Evolutionary conservation across 53 echinoderm and acorn worm genomes (phyloP), one percentile per base, ranked within the genome.

Genomic region (Hippasteria phrygiana): DNA sequence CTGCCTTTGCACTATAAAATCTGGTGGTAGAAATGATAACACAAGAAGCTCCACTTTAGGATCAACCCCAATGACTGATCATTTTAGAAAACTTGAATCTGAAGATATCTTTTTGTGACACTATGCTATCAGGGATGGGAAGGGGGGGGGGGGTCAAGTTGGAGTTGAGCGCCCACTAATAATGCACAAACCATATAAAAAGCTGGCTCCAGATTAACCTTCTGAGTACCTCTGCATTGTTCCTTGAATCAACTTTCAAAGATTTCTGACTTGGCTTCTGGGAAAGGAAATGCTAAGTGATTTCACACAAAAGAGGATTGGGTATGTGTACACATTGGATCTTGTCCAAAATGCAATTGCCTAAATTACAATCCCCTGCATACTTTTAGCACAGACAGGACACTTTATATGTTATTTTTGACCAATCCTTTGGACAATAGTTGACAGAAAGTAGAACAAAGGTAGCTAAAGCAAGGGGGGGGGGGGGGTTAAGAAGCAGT

Each of bases 381-480:
- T 6, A 5, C 71, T 71, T 71, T 71, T 71, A 71, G 71, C 38
- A 20, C 20, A 20, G 71, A 26, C 37, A 38, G 38, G 54, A 16
- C 14, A 38, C 71, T 71, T 71, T 37, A 71, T 5, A 29, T 38
- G 71, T 71, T 71, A 71, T 71, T 71, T 71, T 39, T 71, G 33
- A 5, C 12, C 71, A 71, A 71, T 36, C 71, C 37, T 14, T 6
- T 1, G 20, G 20, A 38, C 71, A 71, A 38, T 71, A 71, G 71
- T 14, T 3, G 0, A 20, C 39, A 71, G 71, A 14, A 71, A 9
- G 33, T 5, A 71, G 71, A 71, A 71, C 71, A 71, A 71, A 12
- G 17, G 17, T 18, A 54, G 17, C 54, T 17, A 4, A 54, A 16
- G 14, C 17, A 54, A 54, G 13, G 54, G 20, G 54, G 18, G 13